Evolutionary conservation across 2,888 invertebrate genomes (phyloP).

Genomic region (Hedya salicella): DNA sequence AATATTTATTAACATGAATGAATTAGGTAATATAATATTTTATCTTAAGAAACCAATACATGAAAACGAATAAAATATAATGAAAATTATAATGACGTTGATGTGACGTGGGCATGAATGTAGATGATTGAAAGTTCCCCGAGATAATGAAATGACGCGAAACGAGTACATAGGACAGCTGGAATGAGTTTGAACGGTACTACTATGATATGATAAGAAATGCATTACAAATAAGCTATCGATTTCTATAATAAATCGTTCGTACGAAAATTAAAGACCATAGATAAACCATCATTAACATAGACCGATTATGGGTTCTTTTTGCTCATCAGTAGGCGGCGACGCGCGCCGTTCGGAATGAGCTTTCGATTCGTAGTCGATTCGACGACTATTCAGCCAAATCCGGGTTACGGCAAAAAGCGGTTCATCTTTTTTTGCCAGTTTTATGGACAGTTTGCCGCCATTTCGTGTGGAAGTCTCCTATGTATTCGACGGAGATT

Average conservation of each 20-base stretch:
- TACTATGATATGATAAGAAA: constrained; percentile 21
- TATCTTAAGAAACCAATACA: constrained; percentile 40
- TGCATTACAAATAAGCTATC: constrained; percentile 31
- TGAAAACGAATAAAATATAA: constrained; percentile 32
- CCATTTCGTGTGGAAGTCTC: constrained; percentile 94
- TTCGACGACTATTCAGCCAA: constrained; percentile 61
- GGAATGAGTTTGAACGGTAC: constrained; percentile 24
- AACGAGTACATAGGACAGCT: constrained; percentile 1
- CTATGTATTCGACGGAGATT: constrained; percentile 92
- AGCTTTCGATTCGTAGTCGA: constrained; percentile 55
- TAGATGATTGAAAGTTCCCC: constrained; percentile 24
- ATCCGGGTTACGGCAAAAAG: constrained; percentile 55
- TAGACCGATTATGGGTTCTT: constrained; percentile 29
- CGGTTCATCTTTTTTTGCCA: constrained; percentile 79
- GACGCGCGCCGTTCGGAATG: constrained; percentile 50
- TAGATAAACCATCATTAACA: constrained; percentile 24
- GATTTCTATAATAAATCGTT: constrained; percentile 21
- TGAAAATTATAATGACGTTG: constrained; percentile 19
- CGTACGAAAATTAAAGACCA: constrained; percentile 24
- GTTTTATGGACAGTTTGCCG: constrained; percentile 87
- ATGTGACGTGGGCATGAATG: constrained; percentile 9
- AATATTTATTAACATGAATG: constrained; percentile 39
- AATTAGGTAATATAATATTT: constrained; percentile 27
- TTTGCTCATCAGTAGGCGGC: constrained; percentile 23
- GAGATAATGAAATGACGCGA: constrained; percentile 19